A percentile compares a stretch with the other conserved stretches of the same genome.
phyloP scores from a whole-genome alignment of 2,888 invertebrate species.

The Tetranychus piercei region DNA sequence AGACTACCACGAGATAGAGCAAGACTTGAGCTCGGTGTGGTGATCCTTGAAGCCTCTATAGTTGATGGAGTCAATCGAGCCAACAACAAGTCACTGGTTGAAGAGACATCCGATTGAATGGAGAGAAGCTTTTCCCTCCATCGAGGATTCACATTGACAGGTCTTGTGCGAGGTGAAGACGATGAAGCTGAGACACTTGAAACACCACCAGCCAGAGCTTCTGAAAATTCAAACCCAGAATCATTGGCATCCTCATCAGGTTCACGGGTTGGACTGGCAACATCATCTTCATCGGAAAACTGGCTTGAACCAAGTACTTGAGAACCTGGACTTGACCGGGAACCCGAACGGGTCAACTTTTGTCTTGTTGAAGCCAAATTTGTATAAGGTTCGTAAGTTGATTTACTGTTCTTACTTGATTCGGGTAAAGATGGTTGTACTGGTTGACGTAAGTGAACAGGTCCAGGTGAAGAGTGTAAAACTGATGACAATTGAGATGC shows the following conservation, averaged over 20 bases:
- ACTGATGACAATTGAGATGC: too few relatives aligned
- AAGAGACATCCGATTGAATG: neutral
- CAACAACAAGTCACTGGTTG: neutral
- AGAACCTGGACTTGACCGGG: neutral
- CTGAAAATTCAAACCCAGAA: neutral
- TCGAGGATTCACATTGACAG: neutral
- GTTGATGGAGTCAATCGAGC: neutral
- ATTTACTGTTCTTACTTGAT: too few relatives aligned
- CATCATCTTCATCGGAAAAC: neutral
- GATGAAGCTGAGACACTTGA: neutral
- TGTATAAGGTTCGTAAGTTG: too few relatives aligned
- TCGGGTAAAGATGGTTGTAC: too few relatives aligned
- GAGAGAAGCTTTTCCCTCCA: neutral
- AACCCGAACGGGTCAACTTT: neutral
- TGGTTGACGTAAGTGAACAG: too few relatives aligned
- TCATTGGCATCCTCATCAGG: neutral
- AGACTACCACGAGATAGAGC: neutral
- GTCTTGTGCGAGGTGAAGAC: neutral
- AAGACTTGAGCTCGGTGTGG: neutral
- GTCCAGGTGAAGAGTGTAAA: too few relatives aligned
- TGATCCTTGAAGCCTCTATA: neutral
- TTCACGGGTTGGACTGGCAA: neutral
- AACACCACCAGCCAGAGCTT: neutral
- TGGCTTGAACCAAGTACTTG: neutral
- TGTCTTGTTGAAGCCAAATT: neutral